Evolutionary conservation across 1,140 invertebrate genomes (phyloP), one percentile per base, ranked within the genome.

Genomic region (Samia ricini): DNA sequence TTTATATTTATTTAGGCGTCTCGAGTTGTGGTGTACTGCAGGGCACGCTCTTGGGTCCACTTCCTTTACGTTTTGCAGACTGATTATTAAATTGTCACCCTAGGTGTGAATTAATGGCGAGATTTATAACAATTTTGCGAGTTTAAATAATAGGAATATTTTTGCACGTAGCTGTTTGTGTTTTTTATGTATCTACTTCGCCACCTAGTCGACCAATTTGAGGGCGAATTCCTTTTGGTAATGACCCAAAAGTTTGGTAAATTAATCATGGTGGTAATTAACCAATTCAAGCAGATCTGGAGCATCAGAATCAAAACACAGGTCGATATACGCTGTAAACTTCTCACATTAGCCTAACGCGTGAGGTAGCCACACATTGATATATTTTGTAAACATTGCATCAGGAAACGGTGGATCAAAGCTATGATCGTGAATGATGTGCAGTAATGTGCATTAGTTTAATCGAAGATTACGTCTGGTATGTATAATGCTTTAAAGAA

Each of bases 1-100:
- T 85, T 84, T 81, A 76, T 88, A 84, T 83, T 88, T 85, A 81
- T 88, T 88, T 86, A 79, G 78, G 69, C 67, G 63, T 71, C 62
- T 69, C 68, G 64, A 71, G 54, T 69, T 68, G 70, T 67, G 72
- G 71, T 56, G 71, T 74, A 66, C 63, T 64, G 56, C 33, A 42
- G 33, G 33, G 33, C 33, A 42, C 33, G 15, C 33, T 42, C 33
- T 42, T 15, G 66, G 68, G 66, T 60, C 64, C 65, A 68, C 71
- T 69, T 69, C 67, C 73, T 72, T 73, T 68, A 21, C 51, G 8
- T 52, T 52, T 23, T 52, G 33, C 22, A 2, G 22, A 19, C 19
- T 52, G 22, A 52, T 26, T 26, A 19, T 29, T 71, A 67, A 60
- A 51, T 52, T 56, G 58, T 61, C 61, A 50, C 60, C 26, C 63